Base-by-base conservation (phyloP, 2,797 vertebrate genomes). In the Halcyon smyrnensis region DNA sequence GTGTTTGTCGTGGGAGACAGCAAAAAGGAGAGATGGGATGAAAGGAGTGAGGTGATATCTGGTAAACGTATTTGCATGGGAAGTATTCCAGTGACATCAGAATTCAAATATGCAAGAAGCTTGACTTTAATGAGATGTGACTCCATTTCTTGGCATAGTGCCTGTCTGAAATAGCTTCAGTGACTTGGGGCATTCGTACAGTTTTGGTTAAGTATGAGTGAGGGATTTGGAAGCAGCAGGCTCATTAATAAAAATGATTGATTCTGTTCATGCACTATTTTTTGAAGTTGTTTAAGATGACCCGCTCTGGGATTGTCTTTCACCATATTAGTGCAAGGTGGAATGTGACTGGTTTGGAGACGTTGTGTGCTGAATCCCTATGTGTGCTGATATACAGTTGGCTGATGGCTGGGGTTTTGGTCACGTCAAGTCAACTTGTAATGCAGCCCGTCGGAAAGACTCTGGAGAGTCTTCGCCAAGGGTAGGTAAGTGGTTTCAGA, bases 61-160 rank as follows among this genome's bases (percentile, higher is more conserved):
- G 59, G 21, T 91, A 79, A 84, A 85, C 69, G 46, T 84, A 70
- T 93, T 95, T 97, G 93, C 75, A 63, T 84, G 79, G 95, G 74
- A 96, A 96, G 78, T 83, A 89, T 73, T 95, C 60, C 87, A 93
- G 73, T 95, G 96, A 73, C 74, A 84, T 90, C 57, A 77, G 78
- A 91, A 64, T 73, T 82, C 54, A 97, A 96, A 67, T 85, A 94
- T 92, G 83, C 65, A 75, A 84, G 82, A 57, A 87, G 48, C 39
- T 94, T 76, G 77, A 81, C 92, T 84, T 73, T 85, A 87, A 79
- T 71, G 62, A 86, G 79, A 60, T 20, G 41, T 78, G 80, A 63
- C 80, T 92, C 87, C 71, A n/a, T 56, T 65, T 80, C 69, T 74
- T 88, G 93, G 95, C 89, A 71, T n/a, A 25, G 46, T 34, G 80